A percentile compares a stretch with the other conserved stretches of the same genome.
Conservation (phyloP, 1,140 invertebrate species). For the Bombus haemorrhoidalis region DNA sequence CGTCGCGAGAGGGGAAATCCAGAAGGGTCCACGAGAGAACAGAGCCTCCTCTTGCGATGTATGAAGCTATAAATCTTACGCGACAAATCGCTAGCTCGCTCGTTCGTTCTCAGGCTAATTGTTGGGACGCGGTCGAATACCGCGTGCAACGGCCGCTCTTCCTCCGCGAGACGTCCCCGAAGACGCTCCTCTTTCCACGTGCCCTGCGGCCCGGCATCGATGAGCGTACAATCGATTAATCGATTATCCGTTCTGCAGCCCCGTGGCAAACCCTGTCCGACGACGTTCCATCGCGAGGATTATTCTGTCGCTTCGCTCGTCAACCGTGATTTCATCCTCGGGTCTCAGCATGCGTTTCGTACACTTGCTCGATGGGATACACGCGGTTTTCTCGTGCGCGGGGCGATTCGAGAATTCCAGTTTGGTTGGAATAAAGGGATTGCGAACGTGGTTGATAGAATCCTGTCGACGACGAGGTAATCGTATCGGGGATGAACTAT, state of each 20-base stretch:
- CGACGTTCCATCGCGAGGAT: constrained; percentile 46
- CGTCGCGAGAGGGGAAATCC: constrained; percentile 5
- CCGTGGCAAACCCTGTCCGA: constrained; percentile 41
- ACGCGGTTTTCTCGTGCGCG: neutral
- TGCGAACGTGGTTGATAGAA: no score
- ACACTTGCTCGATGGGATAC: neutral
- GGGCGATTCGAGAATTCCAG: no score
- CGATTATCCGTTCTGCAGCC: constrained; percentile 64
- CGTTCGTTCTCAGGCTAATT: constrained; percentile 74
- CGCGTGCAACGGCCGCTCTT: constrained; percentile 22
- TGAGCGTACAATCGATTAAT: constrained; percentile 68
- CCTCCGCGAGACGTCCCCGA: neutral
- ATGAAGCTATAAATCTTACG: constrained; percentile 75
- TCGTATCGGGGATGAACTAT: no score
- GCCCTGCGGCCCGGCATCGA: constrained; percentile 30
- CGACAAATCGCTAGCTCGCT: constrained; percentile 72
- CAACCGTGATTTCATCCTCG: neutral
- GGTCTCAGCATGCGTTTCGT: no score
- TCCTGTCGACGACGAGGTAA: no score
- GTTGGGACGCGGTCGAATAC: constrained; percentile 71
- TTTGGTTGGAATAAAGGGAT: no score
- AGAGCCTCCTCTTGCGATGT: constrained; percentile 53
- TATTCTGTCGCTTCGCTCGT: constrained; percentile 59
- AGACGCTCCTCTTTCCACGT: constrained; percentile 14
- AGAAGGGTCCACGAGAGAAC: neutral